phyloP scores from a whole-genome alignment of 2,797 vertebrate genomes.

The Anabacerthia variegaticeps region DNA sequence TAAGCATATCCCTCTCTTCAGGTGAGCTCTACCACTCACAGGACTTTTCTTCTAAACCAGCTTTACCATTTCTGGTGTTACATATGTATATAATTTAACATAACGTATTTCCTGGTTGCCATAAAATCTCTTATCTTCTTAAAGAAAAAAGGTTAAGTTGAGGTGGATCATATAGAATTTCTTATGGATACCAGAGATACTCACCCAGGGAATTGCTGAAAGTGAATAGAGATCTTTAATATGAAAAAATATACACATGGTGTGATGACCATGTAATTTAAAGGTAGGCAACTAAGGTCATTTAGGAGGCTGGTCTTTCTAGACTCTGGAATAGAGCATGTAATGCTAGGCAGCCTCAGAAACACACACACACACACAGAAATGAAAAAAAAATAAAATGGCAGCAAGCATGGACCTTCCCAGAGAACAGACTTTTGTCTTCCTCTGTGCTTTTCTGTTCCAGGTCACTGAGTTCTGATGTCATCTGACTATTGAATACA shows the following conservation, averaged over 20 bases:
- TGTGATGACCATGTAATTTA: neutral
- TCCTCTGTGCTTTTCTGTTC: slow-evolving; percentile 6
- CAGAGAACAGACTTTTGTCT: neutral
- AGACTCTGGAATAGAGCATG: neutral
- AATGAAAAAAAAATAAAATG: neutral
- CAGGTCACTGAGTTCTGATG: neutral
- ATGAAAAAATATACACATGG: rapidly evolving
- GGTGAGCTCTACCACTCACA: neutral
- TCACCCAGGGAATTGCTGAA: neutral
- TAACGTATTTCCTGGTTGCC: neutral
- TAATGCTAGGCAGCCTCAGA: neutral
- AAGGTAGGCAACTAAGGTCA: neutral
- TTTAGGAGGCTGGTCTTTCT: neutral
- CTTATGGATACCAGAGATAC: neutral
- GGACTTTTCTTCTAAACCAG: neutral
- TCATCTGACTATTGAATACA: neutral
- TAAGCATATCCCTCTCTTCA: neutral
- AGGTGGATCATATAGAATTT: neutral
- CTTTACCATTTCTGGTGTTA: neutral
- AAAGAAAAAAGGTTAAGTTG: neutral
- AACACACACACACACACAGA: neutral
- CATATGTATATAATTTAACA: neutral
- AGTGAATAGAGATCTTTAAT: neutral
- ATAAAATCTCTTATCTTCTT: neutral
- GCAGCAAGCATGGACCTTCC: neutral